A percentile compares a stretch with the other conserved stretches of the same genome.
Conservation (phyloP, 2,888 invertebrate genomes). For the Tigriopus californicus region DNA sequence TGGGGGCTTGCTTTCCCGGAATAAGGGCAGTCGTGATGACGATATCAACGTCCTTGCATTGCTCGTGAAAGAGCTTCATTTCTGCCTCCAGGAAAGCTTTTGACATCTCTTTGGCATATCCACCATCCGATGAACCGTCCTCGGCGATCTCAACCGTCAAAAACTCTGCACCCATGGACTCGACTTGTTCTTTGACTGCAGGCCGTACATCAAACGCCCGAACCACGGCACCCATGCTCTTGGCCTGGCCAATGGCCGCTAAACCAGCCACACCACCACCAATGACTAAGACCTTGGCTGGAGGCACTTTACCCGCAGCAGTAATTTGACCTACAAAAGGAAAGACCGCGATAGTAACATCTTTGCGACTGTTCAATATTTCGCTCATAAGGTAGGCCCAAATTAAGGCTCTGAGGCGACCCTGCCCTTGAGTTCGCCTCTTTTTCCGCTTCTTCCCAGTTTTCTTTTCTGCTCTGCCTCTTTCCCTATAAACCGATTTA, state of each 20-base stretch:
- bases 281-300: slow-evolving; percentile 66
- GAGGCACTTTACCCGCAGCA: slow-evolving; percentile 71
- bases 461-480: too few species aligned
- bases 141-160: slow-evolving; percentile 53
- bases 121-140: slow-evolving; percentile 33
- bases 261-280: slow-evolving; percentile 79
- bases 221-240: slow-evolving; percentile 73
- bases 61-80: slow-evolving; percentile 64
- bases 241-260: slow-evolving; percentile 62
- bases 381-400: too few species aligned
- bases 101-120: slow-evolving; percentile 70
- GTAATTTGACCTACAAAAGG: slow-evolving; percentile 56
- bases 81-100: slow-evolving; percentile 67
- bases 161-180: slow-evolving; percentile 72
- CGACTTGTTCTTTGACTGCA: slow-evolving; percentile 62
- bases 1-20: slow-evolving; percentile 64
- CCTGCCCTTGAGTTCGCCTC: too few species aligned
- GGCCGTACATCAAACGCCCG: slow-evolving; percentile 69
- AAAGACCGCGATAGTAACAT: too few species aligned
- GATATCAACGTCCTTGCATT: slow-evolving; percentile 63
- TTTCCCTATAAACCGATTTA: too few species aligned
- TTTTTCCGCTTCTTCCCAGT: too few species aligned
- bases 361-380: too few species aligned
- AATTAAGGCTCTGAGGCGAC: too few species aligned
- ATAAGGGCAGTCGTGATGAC: slow-evolving; percentile 76